A percentile compares a stretch with the other conserved stretches of the same genome.
These are phyloP conservation scores for Argyrosomus japonicus DNA, from an alignment of 2,113 vertebrate species.

Conservation along the genomic window DNA sequence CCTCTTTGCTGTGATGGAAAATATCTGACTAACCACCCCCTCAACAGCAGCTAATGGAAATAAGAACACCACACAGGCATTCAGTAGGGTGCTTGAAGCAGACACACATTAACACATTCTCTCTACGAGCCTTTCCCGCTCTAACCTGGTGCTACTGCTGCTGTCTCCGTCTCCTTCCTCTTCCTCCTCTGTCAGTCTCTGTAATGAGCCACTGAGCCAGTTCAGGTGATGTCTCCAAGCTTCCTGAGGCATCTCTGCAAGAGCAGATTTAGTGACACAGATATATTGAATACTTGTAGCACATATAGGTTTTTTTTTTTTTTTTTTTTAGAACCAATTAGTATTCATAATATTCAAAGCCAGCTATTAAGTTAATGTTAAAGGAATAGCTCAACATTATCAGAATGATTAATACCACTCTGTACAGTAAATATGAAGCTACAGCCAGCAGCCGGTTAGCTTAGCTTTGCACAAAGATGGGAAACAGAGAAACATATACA, in stretches of 20 bases:
- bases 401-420: background rate
- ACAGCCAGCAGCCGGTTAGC: background rate
- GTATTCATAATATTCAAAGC: constrained; percentile 1
- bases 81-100: constrained; percentile 34
- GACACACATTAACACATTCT: constrained; percentile 52
- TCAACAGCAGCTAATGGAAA: constrained; percentile 67
- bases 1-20: constrained; percentile 62
- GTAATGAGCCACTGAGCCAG: constrained; percentile 85
- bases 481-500: background rate
- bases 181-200: constrained; percentile 79
- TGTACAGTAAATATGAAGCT: background rate
- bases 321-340: constrained; percentile 11
- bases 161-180: constrained; percentile 49
- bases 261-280: constrained; percentile 31
- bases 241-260: constrained; percentile 84
- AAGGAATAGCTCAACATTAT: background rate
- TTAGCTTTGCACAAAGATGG: background rate
- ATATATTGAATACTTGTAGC: constrained; percentile 13
- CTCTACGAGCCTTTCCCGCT: constrained; percentile 24
- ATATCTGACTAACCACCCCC: constrained; percentile 66
- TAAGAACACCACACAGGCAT: constrained; percentile 54
- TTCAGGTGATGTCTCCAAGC: constrained; percentile 84
- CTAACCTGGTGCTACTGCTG: constrained; percentile 65
- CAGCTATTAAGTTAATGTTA: background rate
- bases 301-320: background rate